Evolutionary conservation across 1,140 invertebrate genomes (phyloP).

Genomic region (Oedothorax gibbosus): DNA sequence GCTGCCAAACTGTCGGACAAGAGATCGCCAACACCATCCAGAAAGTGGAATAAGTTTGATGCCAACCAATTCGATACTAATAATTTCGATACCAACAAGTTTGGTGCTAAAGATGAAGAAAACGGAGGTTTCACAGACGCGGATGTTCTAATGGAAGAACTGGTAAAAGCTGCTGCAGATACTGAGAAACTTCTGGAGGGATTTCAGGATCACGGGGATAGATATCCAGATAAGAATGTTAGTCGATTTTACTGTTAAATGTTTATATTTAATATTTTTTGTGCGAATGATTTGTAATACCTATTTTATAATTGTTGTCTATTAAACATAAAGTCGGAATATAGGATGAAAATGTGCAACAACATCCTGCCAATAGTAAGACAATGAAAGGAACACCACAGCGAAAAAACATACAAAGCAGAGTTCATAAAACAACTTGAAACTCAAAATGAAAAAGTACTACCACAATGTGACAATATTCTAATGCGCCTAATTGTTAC

Average conservation of each 20-base stretch:
- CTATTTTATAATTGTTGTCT: not conserved
- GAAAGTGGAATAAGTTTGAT: not conserved
- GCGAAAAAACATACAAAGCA: too few species aligned
- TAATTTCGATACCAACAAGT: not conserved
- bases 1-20: not conserved
- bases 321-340: not conserved
- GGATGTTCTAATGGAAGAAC: slow-evolving; percentile 14
- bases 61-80: not conserved
- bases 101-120: not conserved
- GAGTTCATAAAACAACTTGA: too few species aligned
- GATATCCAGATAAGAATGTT: slow-evolving; percentile 42
- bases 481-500: too few species aligned
- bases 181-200: slow-evolving; percentile 32
- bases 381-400: too few species aligned
- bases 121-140: not conserved
- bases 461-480: too few species aligned
- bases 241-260: not conserved
- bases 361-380: too few species aligned
- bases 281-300: not conserved
- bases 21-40: not conserved
- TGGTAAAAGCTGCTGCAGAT: slow-evolving; percentile 26
- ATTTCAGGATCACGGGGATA: not conserved
- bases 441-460: too few species aligned
- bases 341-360: too few species aligned
- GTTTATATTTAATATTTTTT: not conserved